Percentiles rank a stretch among this genome's conserved stretches.
Evolutionary conservation across 2,888 invertebrate genomes (phyloP).

Genomic region (Yponomeuta malinellus): DNA sequence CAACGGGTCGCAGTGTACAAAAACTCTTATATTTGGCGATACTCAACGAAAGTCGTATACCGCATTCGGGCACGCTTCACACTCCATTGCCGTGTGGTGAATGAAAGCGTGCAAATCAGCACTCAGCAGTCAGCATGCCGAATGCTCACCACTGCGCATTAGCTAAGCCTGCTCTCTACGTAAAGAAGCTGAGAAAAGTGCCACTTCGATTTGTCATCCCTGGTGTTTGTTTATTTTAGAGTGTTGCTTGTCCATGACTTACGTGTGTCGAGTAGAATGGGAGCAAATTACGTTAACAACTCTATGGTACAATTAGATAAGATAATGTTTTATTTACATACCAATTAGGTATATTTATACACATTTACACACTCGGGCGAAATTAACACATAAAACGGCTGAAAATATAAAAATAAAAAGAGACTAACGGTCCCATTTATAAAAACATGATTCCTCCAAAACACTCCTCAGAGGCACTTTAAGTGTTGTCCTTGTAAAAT

Average conservation of each 20-base stretch:
- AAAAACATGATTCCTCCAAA: no score
- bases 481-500: no score
- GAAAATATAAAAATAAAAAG: no score
- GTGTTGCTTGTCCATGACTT: not conserved
- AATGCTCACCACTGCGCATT: conserved; percentile 11
- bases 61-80: not conserved
- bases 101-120: conserved; percentile 47
- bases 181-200: not conserved
- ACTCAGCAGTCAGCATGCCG: conserved; percentile 7
- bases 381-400: no score
- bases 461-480: no score
- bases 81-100: conserved; percentile 21
- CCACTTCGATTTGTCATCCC: not conserved
- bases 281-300: no score
- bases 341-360: no score
- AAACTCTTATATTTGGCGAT: not conserved
- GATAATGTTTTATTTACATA: no score
- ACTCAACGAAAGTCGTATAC: not conserved
- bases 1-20: not conserved
- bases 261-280: no score
- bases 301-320: no score
- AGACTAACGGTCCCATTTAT: no score
- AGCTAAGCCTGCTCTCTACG: not conserved
- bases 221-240: not conserved
- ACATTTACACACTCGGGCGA: no score